These are phyloP conservation scores for Oasisia sp. DNA, from an alignment of 2,888 invertebrate genomes.

Conservation along the genomic window DNA sequence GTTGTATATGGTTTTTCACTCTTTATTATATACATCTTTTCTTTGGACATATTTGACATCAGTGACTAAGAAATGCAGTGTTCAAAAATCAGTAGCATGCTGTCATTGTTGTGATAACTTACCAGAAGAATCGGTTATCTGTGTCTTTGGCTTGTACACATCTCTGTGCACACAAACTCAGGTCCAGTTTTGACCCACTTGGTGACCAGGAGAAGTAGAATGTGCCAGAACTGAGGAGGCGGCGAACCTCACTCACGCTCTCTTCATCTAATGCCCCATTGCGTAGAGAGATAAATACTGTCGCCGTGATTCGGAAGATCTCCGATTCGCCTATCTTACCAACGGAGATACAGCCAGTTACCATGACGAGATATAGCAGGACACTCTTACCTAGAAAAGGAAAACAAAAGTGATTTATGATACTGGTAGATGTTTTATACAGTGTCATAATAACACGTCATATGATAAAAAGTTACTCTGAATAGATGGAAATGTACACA, in stretches of 20 bases:
- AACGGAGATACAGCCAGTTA: constrained; percentile 95
- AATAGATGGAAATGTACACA: no score
- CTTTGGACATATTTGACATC: neutral
- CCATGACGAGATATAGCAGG: constrained; percentile 82
- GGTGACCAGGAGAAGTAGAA: constrained; percentile 93
- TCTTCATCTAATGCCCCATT: constrained; percentile 65
- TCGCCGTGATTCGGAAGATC: constrained; percentile 93
- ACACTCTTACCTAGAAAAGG: neutral
- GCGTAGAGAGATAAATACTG: constrained; percentile 84
- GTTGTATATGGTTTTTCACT: no score
- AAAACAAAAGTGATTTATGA: neutral
- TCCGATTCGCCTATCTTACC: constrained; percentile 95
- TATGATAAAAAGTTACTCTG: no score
- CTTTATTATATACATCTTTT: no score
- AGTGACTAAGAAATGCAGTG: neutral
- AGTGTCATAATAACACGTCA: no score
- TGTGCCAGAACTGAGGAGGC: constrained; percentile 95
- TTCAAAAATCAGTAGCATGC: neutral
- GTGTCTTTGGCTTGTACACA: constrained; percentile 81
- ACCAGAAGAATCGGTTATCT: constrained; percentile 98
- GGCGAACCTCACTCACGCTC: constrained; percentile 71
- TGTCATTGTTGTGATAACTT: constrained; percentile 44
- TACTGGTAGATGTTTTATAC: neutral
- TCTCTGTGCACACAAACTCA: constrained; percentile 93
- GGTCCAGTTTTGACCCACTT: constrained; percentile 77